Base-by-base conservation (phyloP, 2,113 vertebrate genomes). In the Nibea coibor region DNA sequence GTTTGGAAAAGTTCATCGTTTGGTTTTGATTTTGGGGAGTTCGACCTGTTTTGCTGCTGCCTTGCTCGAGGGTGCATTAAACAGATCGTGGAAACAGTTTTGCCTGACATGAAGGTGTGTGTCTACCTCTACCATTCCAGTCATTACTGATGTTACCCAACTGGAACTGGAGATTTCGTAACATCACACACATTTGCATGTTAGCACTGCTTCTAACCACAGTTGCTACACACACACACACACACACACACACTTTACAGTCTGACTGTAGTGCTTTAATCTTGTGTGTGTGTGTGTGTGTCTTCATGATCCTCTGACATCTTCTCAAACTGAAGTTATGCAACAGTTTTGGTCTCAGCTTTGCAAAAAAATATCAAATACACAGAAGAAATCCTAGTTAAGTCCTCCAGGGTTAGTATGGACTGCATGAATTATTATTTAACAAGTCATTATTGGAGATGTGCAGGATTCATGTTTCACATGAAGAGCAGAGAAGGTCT, bases 161-260 rank as follows among this genome's bases (percentile, higher is more conserved):
- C 47, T 50, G 39, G 35, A 87, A 42, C 64, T 0, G 20, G 31
- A 76, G 39, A 59, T 83, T 77, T 83, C 77, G 3, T 10, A 61
- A 78, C 28, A 45, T 48, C 53, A 35, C 56, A 71, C 67, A 65
- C 66, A 53, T 57, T 68, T 42, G 43, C 71, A 10, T n/a, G 51
- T 22, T 10, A 19, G 31, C 20, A 10, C 24, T 47, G 43, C 50
- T 75, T 22, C 57, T 19, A 61, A 5, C 65, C 6, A 19, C 47
- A 12, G 85, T 91, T 82, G 19, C 82, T 31, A 74, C 47, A 82
- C 84, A 80, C 63, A 74, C 0, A 48, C 39, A 80, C 63, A 74
- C 0, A 48, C 39, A 78, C 72, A 73, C 57, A 42, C 51, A 69
- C 7, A 69, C 70, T 42, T 58, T 35, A 35, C 67, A 71, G 31